Conservation (phyloP, 2,888 invertebrate genomes). For the Galeopsomyia nigrocyanea region DNA sequence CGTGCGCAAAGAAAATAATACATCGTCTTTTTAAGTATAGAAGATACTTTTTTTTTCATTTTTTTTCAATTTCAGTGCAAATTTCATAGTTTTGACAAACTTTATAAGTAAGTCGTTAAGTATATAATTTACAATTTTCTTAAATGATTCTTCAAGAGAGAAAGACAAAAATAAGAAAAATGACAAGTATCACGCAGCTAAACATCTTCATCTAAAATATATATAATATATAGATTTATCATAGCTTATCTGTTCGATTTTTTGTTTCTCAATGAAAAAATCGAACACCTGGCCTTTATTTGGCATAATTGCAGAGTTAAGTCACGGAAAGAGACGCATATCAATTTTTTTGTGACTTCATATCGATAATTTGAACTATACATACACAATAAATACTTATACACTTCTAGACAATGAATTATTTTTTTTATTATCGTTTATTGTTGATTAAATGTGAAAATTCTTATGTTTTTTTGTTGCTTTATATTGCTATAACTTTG, state of each 20-base stretch:
- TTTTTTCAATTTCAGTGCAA: neutral
- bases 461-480: constrained; percentile 1
- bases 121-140: constrained; percentile 4
- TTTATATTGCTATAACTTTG: constrained; percentile 30
- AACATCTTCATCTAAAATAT: constrained; percentile 43
- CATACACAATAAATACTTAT: constrained; percentile 32
- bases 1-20: too few relatives aligned
- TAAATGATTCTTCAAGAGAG: too few relatives aligned
- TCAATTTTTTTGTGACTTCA: constrained; percentile 2
- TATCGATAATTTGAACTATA: constrained; percentile 33
- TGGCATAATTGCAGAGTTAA: constrained; percentile 45
- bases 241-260: constrained; percentile 33
- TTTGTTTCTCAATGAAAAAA: constrained; percentile 10
- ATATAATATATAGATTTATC: constrained; percentile 25
- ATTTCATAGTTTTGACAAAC: neutral
- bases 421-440: constrained; percentile 14
- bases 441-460: constrained; percentile 29
- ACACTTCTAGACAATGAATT: constrained; percentile 26
- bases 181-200: constrained; percentile 41
- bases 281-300: constrained; percentile 44
- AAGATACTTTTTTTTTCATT: constrained; percentile 18
- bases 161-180: constrained; percentile 33
- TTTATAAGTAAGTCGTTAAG: constrained; percentile 1
- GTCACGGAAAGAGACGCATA: constrained; percentile 16
- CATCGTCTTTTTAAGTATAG: too few relatives aligned